Evolutionary conservation across 35 echinoderm and acorn worm species (phyloP).

Genomic region (Amphiura filiformis): DNA sequence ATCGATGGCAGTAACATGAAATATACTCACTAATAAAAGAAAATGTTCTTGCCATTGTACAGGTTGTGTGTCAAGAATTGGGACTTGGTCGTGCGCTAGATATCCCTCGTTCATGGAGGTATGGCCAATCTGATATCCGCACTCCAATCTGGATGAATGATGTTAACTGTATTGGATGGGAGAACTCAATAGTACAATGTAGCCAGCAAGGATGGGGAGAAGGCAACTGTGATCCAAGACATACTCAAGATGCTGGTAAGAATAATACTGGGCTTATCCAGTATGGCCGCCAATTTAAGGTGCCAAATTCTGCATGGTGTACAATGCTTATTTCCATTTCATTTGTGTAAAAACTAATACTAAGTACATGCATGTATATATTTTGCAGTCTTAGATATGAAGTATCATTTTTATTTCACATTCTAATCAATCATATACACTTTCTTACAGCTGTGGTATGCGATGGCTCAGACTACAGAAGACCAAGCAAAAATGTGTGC

Average conservation of each 20-base stretch:
- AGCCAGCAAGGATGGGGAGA: neutral
- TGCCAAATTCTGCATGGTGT: no score
- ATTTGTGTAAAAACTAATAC: no score
- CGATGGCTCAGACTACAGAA: constrained; percentile 31
- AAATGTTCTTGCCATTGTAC: neutral
- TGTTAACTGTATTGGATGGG: constrained; percentile 78
- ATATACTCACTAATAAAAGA: no score
- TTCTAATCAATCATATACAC: neutral
- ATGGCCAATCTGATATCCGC: neutral
- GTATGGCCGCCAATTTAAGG: constrained; percentile 29
- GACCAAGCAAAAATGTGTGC: constrained; percentile 59
- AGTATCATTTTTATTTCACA: no score
- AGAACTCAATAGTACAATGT: constrained; percentile 67
- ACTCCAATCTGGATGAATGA: constrained; percentile 52
- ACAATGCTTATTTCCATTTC: no score
- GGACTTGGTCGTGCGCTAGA: constrained; percentile 43
- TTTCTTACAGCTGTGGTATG: constrained; percentile 62
- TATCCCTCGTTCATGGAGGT: constrained; percentile 13
- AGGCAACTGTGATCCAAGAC: constrained; percentile 4
- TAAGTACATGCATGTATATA: neutral
- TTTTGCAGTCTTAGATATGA: no score
- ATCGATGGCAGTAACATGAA: no score
- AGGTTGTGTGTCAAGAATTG: constrained; percentile 91
- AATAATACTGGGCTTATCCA: neutral
- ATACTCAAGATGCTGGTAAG: constrained; percentile 1